These are phyloP conservation scores for Bemisia tabaci DNA, from an alignment of 1,140 invertebrate species.

Conservation along the genomic window DNA sequence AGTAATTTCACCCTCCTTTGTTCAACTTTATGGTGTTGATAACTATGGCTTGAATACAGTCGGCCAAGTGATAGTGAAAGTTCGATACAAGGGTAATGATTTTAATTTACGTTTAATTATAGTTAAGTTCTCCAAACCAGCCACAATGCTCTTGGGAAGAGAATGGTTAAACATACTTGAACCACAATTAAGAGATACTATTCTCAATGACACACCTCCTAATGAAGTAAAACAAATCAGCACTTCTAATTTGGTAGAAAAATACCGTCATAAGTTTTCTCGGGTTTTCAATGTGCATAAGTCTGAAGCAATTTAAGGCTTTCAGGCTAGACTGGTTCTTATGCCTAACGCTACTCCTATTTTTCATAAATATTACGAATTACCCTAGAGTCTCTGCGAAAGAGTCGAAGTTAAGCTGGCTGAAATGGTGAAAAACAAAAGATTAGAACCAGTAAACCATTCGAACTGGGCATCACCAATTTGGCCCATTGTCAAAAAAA, in stretches of 20 bases:
- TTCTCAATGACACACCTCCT: background rate
- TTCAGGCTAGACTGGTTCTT: background rate
- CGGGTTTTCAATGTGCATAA: background rate
- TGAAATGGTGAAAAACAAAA: conserved; percentile 6
- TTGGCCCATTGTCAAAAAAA: conserved; percentile 33
- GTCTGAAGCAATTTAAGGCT: background rate
- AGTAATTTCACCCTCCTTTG: too few relatives aligned
- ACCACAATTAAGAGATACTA: background rate
- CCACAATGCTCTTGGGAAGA: background rate
- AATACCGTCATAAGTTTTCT: background rate
- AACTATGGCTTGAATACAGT: too few relatives aligned
- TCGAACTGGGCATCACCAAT: conserved; percentile 38
- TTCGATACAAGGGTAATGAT: background rate
- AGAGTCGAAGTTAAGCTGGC: conserved; percentile 20
- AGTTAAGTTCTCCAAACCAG: background rate
- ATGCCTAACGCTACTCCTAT: conserved; percentile 19
- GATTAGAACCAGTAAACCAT: conserved; percentile 21
- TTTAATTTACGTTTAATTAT: background rate
- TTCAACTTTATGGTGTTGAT: too few relatives aligned
- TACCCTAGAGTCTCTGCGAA: conserved; percentile 22
- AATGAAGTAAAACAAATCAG: background rate
- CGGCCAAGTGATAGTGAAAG: too few relatives aligned
- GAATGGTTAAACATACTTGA: background rate
- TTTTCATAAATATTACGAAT: conserved; percentile 24
- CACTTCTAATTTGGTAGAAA: background rate